Conservation (phyloP, 2,888 invertebrate genomes). For the Blomia tropicalis region DNA sequence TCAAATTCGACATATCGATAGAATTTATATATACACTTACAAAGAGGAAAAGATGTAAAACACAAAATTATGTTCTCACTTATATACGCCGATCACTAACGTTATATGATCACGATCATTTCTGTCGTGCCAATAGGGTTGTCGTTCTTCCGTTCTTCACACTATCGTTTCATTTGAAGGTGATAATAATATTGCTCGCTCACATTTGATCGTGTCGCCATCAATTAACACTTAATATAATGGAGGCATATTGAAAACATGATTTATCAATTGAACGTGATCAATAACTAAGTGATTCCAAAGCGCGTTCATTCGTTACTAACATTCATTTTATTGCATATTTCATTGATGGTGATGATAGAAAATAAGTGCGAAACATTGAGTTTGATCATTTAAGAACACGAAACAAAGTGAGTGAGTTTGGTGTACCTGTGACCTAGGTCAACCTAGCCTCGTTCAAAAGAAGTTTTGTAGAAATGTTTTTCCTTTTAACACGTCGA, state of each 20-base stretch:
- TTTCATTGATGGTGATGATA: neutral
- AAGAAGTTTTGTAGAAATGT: neutral
- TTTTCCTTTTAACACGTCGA: constrained; percentile 1
- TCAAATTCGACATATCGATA: too few species aligned
- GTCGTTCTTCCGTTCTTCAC: neutral
- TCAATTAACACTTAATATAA: neutral
- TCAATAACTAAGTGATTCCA: neutral
- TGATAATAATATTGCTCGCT: too few species aligned
- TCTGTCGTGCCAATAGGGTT: neutral
- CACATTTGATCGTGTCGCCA: too few species aligned
- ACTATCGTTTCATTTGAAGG: too few species aligned
- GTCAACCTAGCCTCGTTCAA: too few species aligned
- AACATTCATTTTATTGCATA: neutral
- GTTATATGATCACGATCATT: neutral
- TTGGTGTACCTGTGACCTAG: too few species aligned
- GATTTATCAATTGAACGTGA: constrained; percentile 7
- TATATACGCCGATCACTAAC: too few species aligned
- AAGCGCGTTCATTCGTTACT: neutral
- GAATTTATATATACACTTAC: too few species aligned
- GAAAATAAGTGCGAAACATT: neutral
- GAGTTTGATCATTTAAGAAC: too few species aligned
- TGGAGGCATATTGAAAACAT: neutral
- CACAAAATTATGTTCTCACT: too few species aligned
- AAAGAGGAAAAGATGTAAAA: too few species aligned
- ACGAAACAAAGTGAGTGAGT: too few species aligned